Evolutionary conservation across 2,113 vertebrate species (phyloP).

Genomic region (Lonchura striata): DNA sequence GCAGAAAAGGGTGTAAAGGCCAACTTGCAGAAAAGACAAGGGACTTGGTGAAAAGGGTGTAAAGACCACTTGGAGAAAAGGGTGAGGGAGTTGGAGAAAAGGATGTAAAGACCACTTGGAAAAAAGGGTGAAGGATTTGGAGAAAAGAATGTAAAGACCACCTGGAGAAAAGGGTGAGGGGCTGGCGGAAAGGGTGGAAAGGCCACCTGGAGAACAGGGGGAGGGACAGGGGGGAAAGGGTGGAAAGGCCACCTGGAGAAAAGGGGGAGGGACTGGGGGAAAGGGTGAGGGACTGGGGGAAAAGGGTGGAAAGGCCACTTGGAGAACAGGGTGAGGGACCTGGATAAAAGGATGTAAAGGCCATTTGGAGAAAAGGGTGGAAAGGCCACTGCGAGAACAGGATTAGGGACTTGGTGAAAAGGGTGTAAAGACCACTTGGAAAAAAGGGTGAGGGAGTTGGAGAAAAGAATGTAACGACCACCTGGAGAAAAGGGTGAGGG

Average conservation of each 20-base stretch:
- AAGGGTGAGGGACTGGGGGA: slow-evolving; percentile 71
- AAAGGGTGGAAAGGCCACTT: slow-evolving; percentile 44
- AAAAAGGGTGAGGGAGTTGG: too few relatives aligned
- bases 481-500: too few relatives aligned
- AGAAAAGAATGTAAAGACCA: slow-evolving; percentile 67
- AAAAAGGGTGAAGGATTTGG: slow-evolving; percentile 74
- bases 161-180: slow-evolving; percentile 82
- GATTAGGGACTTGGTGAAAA: background rate
- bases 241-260: slow-evolving; percentile 73
- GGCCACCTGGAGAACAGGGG: slow-evolving; percentile 81
- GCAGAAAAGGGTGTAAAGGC: slow-evolving; percentile 84
- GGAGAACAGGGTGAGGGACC: slow-evolving; percentile 80
- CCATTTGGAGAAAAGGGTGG: slow-evolving; percentile 83
- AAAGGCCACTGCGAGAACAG: too few relatives aligned
- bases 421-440: background rate
- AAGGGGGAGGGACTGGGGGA: slow-evolving; percentile 83
- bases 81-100: slow-evolving; percentile 67
- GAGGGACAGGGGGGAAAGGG: background rate
- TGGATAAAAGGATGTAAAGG: background rate
- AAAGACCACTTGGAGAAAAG: slow-evolving; percentile 75
- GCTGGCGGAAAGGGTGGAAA: background rate
- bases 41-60: background rate
- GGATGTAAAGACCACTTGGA: slow-evolving; percentile 68
- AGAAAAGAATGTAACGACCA: too few relatives aligned
- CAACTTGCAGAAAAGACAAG: too few relatives aligned